Base-by-base conservation (phyloP, 2,888 invertebrate genomes). In the Scaptomyza cyrtandrae region DNA sequence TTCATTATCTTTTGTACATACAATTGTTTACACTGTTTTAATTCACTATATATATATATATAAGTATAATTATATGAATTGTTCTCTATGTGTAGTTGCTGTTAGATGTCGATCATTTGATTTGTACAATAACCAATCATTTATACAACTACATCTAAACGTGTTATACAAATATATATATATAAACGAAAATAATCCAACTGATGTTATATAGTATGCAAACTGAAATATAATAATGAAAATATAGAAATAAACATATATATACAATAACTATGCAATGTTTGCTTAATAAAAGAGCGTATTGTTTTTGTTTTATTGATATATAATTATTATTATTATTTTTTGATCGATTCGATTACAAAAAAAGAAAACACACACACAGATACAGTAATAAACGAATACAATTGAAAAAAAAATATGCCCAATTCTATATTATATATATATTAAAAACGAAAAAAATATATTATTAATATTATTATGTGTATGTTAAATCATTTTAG, bases 401-500 rank as follows among this genome's bases (percentile, higher is more conserved):
- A 75, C 67, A 78, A 72, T 61, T 78, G 78, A 80, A 67, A 64
- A 63, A 63, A 19, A 64, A n/a, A 64, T 78, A 83, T 73, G 74
- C 64, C 63, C 65, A 68, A 77, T 81, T 84, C 61, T 71, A 81
- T 78, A 84, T 78, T 65, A 56, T 55, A 24, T 24, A 24, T 24
- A 24, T 24, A 68, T 71, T 77, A 66, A 80, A 69, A 70, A 59
- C 37, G 54, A 63, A 54, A 60, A 60, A 69, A 54, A 60, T 57
- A 81, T 70, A 75, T 60, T 75, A 82, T 41, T 57, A 61, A 59
- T 53, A 41, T 45, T 45, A 44, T 44, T 39, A 63, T 73, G 75
- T 84, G 82, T 84, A 85, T 86, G 87, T 81, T 86, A 83, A 83
- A 83, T 86, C 88, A 88, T 88, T 86, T 88, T 88, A 83, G 88